These are phyloP conservation scores for Globia sparganii DNA, from an alignment of 2,888 invertebrate genomes.

Conservation along the genomic window DNA sequence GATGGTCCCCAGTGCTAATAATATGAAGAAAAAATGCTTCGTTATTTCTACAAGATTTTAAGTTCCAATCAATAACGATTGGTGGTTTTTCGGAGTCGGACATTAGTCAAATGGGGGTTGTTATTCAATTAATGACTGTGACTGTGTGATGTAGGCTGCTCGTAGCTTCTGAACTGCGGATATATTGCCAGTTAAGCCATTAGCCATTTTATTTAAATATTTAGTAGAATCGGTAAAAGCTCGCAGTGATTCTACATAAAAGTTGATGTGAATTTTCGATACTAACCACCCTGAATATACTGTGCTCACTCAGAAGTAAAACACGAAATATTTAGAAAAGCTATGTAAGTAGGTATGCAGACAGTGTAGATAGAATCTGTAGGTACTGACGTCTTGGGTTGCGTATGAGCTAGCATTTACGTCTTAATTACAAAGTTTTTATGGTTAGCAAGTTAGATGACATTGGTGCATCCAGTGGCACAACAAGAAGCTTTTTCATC, in stretches of 20 bases:
- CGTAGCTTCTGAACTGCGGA: not conserved
- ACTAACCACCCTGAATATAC: not conserved
- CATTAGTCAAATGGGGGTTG: not conserved
- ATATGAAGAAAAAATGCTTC: not conserved
- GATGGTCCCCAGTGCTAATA: not conserved
- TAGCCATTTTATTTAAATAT: not conserved
- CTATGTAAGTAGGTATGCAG: not conserved
- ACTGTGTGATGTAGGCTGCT: not conserved
- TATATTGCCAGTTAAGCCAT: not conserved
- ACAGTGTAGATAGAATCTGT: not conserved
- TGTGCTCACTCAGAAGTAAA: not conserved
- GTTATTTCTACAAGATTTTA: not conserved
- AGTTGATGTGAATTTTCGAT: not conserved
- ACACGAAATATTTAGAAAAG: not conserved
- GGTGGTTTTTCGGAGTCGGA: not conserved
- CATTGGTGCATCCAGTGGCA: constrained; percentile 2
- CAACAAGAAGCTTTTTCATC: constrained; percentile 37
- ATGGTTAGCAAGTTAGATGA: constrained; percentile 3
- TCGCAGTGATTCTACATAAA: constrained; percentile 1
- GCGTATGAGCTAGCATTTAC: constrained; percentile 2
- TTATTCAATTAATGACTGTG: not conserved
- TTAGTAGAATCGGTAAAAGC: not conserved
- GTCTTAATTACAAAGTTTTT: constrained; percentile 3
- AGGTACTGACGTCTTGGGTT: not conserved
- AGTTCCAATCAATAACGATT: not conserved